Base-by-base conservation (phyloP, 2,888 invertebrate genomes). In the Agrotis puta region DNA sequence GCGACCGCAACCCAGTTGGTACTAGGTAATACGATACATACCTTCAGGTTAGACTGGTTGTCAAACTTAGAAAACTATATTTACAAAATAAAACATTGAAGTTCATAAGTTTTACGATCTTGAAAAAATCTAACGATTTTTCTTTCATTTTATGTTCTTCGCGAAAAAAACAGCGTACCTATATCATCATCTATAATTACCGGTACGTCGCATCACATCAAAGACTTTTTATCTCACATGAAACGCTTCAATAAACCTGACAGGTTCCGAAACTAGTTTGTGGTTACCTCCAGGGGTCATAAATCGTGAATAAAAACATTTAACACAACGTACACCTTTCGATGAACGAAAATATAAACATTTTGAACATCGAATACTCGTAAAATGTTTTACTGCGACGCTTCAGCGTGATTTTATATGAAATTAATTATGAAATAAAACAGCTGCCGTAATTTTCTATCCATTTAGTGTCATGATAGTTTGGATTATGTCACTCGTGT, bases 231-330 rank as follows among this genome's bases (percentile, higher is more conserved):
- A 64, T 59, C 33, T 54, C 22, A 50, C 65, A 81, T 65, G 62
- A 61, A 74, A 57, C 61, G 47, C 67, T 68, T 61, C 51, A 72
- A 51, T 64, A 73, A 73, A 70, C 51, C 18, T 1, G 48, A 50
- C 66, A 51, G 65, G 76, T 71, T 84, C 70, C 68, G 53, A 65
- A 63, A 64, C 71, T 78, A 64, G 79, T 83, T 83, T 84, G 83
- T 64, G 83, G 83, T 80, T 56, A 73, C 73, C 70, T 70, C 51
- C 74, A 74, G 70, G 20, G 66, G 50, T 70, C 67, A 75, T 76
- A 70, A 71, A 76, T 59, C 58, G 56, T 50, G 51, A 70, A 82
- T 57, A 77, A 77, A 81, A 81, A 72, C 66, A 67, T 71, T 77
- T 71, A 22, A 77, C 20, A 71, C 39, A 57, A 57, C 54, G 39